phyloP scores from a whole-genome alignment of 2,797 vertebrate species.

The Lagorchestes hirsutus region DNA sequence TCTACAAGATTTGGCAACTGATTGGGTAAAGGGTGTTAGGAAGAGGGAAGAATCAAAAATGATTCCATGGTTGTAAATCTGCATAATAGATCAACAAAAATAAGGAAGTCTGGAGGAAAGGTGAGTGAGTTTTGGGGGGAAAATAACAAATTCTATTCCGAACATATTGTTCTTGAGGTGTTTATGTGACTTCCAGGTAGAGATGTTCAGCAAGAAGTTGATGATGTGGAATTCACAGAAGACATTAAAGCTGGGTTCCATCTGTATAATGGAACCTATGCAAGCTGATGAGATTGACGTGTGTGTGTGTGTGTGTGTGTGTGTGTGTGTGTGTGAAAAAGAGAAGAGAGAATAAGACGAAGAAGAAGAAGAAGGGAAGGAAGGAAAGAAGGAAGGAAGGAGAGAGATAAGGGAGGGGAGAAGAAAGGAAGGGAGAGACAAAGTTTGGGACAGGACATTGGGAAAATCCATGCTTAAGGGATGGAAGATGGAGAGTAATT shows the following conservation, averaged over 20 bases:
- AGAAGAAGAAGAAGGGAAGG: neutral
- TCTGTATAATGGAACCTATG: neutral
- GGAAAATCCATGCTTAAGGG: neutral
- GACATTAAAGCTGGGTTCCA: neutral
- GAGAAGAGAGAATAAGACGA: neutral
- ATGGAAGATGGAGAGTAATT: no score
- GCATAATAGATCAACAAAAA: neutral
- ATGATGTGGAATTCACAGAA: neutral
- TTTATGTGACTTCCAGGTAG: neutral
- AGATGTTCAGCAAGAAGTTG: neutral
- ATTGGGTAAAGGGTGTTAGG: neutral
- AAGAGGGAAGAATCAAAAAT: neutral
- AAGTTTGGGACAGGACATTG: no score
- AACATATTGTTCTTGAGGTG: neutral
- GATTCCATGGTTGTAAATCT: neutral
- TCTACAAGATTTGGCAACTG: neutral
- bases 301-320: neutral
- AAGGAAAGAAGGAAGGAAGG: no score
- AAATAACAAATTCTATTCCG: neutral
- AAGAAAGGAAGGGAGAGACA: neutral
- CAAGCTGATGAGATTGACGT: neutral
- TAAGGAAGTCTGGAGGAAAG: neutral
- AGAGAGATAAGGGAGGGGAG: neutral
- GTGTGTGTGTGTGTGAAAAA: neutral
- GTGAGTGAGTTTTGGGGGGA: neutral